Base-by-base conservation (phyloP, 1,140 invertebrate species). In the Aphelenchoides avenae region DNA sequence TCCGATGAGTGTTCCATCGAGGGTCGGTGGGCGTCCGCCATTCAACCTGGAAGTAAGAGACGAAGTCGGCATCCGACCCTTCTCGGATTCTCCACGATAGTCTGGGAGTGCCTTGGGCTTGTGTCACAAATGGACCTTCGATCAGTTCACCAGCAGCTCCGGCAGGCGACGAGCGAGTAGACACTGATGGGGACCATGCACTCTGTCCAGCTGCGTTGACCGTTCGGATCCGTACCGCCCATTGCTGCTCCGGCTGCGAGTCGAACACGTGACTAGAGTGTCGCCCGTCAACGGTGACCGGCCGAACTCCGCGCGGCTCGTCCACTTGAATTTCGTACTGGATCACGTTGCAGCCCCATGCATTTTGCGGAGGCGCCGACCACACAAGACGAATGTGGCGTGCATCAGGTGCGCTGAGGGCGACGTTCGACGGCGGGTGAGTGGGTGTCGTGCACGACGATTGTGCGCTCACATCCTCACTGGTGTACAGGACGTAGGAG, bases 401-500 rank as follows among this genome's bases (percentile, higher is more conserved):
- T 13, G 74, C 47, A 55, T 75, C 73, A 31, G 75, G 72, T 20
- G 73, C 70, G 42, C 73, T 66, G 7, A 75, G 30, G 15, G 64
- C 53, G 15, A 75, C 41, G 49, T 75, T 65, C 5, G 62, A 60
- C 13, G 73, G 73, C 27, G 75, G 63, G 20, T 73, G 68, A 20
- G 62, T 57, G 27, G 73, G 73, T 18, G 65, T 59, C 61, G 60
- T 56, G 42, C 73, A 75, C 27, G 56, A 51, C 33, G 65, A 72
- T 41, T 61, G 48, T 2, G 73, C 74, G 33, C 29, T 49, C 7
- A 66, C 62, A 46, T 67, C 61, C 22, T 58, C 62, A 36, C 66
- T 70, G 7, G 63, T 70, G 50, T 64, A 75, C 27, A 75, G 70
- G 18, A 77, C 75, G 48, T 77, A 77, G 11, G 72, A 76, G 53